These are phyloP conservation scores for Ligdia adustata DNA, from an alignment of 2,888 invertebrate species.

Conservation along the genomic window DNA sequence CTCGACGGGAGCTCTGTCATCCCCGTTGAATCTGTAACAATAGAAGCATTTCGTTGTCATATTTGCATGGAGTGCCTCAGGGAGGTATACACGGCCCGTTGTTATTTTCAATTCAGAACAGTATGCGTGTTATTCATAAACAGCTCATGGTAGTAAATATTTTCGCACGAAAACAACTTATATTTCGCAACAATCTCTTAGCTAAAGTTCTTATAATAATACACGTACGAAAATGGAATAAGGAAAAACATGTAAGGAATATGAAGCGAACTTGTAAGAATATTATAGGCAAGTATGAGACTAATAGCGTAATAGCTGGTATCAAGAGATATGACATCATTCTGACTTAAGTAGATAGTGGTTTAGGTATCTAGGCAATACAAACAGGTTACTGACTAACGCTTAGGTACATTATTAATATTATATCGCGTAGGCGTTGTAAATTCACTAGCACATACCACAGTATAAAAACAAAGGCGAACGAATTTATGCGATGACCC, in stretches of 20 bases:
- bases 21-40: constrained; percentile 68
- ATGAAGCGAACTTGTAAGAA: constrained; percentile 14
- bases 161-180: constrained; percentile 16
- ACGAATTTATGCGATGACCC: no score
- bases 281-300: constrained; percentile 5
- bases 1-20: constrained; percentile 54
- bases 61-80: constrained; percentile 24
- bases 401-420: no score
- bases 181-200: constrained; percentile 7
- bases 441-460: no score
- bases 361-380: constrained; percentile 27
- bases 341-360: constrained; percentile 40
- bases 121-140: constrained; percentile 15
- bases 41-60: constrained; percentile 30
- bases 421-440: no score
- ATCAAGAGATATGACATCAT: constrained; percentile 44
- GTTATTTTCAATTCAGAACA: constrained; percentile 31
- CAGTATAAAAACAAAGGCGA: no score
- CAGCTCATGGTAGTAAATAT: constrained; percentile 12
- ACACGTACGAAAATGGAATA: constrained; percentile 2
- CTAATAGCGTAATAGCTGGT: constrained; percentile 11
- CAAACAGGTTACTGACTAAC: constrained; percentile 22
- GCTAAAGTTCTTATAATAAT: constrained; percentile 16
- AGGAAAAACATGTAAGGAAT: constrained; percentile 17
- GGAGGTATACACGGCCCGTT: constrained; percentile 25